phyloP scores from a whole-genome alignment of 2,113 vertebrate species.

The Sceloporus tristichus region DNA sequence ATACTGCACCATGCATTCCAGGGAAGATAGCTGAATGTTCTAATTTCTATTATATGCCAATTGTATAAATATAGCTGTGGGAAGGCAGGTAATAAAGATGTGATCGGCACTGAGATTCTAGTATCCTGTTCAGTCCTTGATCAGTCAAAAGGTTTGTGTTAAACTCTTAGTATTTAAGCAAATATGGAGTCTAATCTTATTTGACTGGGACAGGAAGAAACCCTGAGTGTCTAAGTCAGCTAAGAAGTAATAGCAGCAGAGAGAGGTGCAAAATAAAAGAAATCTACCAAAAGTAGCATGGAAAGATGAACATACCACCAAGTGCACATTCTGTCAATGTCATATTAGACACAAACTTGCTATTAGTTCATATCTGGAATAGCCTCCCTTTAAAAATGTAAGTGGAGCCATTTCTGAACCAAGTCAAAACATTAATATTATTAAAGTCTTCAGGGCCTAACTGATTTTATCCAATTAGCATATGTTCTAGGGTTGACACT shows the following conservation, averaged over 20 bases:
- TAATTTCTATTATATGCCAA: neutral
- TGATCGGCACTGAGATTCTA: neutral
- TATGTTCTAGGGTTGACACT: no score
- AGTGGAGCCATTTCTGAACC: no score
- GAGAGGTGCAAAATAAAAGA: neutral
- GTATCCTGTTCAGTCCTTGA: neutral
- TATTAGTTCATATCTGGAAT: no score
- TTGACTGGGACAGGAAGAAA: neutral
- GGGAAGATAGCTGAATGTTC: neutral
- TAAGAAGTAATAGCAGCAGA: neutral
- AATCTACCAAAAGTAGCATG: neutral
- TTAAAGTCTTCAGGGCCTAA: no score
- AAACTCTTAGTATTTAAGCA: neutral
- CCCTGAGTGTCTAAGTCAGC: neutral
- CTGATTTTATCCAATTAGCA: no score
- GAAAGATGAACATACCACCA: no score
- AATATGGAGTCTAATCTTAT: neutral
- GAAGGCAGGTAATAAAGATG: neutral
- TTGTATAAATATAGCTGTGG: neutral
- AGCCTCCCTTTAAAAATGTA: no score
- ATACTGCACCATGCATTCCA: neutral
- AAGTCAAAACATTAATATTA: no score
- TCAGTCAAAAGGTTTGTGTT: neutral
- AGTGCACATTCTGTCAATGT: no score
- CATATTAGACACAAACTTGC: no score